These are phyloP conservation scores for Drosophila bifasciata DNA, from an alignment of 1,140 invertebrate species.

Conservation along the genomic window DNA sequence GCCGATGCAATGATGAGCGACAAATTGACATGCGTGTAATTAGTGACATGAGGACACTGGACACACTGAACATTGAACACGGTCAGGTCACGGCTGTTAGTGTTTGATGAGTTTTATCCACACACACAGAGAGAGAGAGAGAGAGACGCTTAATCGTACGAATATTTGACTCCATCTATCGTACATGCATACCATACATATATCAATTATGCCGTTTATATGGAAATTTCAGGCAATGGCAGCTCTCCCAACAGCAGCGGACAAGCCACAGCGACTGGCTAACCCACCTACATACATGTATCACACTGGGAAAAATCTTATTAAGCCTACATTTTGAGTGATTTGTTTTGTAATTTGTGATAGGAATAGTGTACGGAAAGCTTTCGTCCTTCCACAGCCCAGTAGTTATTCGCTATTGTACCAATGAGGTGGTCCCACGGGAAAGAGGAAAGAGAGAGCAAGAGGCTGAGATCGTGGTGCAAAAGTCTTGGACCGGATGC, in stretches of 20 bases:
- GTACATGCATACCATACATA: constrained; percentile 12
- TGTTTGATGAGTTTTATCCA: constrained; percentile 51
- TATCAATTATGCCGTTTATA: constrained; percentile 79
- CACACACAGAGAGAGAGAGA: background rate
- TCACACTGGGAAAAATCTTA: too few species aligned
- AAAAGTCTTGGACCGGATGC: background rate
- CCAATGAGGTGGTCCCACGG: background rate
- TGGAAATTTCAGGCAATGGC: constrained; percentile 34
- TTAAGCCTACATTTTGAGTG: too few species aligned
- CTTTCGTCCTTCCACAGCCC: too few species aligned
- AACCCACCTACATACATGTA: background rate
- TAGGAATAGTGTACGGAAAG: too few species aligned
- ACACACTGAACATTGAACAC: constrained; percentile 24
- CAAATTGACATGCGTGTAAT: constrained; percentile 81
- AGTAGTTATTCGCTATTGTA: background rate
- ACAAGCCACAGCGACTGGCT: constrained; percentile 11
- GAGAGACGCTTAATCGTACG: background rate
- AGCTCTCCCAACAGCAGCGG: constrained; percentile 12
- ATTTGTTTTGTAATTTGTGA: too few species aligned
- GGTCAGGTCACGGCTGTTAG: constrained; percentile 29
- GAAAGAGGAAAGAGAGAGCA: background rate
- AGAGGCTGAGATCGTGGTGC: background rate
- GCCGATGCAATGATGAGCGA: constrained; percentile 74
- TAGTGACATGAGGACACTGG: constrained; percentile 67
- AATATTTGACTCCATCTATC: too few species aligned